These are phyloP conservation scores for Gadopsis marmoratus DNA, from an alignment of 2,797 vertebrate species.

Conservation along the genomic window DNA sequence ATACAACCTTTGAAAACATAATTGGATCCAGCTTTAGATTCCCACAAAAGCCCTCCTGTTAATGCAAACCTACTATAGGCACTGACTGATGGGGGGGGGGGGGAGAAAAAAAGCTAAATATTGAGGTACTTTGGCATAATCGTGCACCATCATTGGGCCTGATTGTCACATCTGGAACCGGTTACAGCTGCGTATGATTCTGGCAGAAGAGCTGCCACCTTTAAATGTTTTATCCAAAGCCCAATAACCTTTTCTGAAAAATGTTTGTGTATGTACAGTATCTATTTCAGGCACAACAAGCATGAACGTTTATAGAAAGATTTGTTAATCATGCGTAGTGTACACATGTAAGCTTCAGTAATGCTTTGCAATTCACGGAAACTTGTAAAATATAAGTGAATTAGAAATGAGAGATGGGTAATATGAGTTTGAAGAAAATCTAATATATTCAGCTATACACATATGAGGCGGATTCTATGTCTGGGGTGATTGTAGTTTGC, in stretches of 20 bases:
- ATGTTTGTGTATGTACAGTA: slow-evolving; percentile 4
- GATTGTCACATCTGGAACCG: slow-evolving; percentile 77
- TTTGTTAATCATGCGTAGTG: background rate
- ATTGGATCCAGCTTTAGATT: slow-evolving; percentile 73
- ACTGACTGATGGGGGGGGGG: slow-evolving; percentile 34
- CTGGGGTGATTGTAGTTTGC: background rate
- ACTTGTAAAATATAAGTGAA: background rate
- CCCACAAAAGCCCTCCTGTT: slow-evolving; percentile 57
- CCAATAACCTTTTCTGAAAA: slow-evolving; percentile 32
- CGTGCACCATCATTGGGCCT: slow-evolving; percentile 62
- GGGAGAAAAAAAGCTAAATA: slow-evolving; percentile 44
- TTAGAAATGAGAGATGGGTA: slow-evolving; percentile 5
- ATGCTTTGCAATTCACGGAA: background rate
- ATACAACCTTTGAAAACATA: slow-evolving; percentile 69
- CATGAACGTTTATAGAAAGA: background rate
- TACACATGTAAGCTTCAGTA: background rate
- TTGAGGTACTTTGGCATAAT: slow-evolving; percentile 62
- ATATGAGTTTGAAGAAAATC: slow-evolving; percentile 6
- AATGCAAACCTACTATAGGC: slow-evolving; percentile 55
- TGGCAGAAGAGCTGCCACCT: slow-evolving; percentile 62
- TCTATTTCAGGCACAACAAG: slow-evolving; percentile 21
- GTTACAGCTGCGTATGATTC: slow-evolving; percentile 66
- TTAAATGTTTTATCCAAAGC: slow-evolving; percentile 51
- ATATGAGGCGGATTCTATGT: slow-evolving; percentile 37
- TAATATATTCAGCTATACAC: slow-evolving; percentile 32